Evolutionary conservation across 1,140 invertebrate species (phyloP).

Genomic region (Limonius californicus): DNA sequence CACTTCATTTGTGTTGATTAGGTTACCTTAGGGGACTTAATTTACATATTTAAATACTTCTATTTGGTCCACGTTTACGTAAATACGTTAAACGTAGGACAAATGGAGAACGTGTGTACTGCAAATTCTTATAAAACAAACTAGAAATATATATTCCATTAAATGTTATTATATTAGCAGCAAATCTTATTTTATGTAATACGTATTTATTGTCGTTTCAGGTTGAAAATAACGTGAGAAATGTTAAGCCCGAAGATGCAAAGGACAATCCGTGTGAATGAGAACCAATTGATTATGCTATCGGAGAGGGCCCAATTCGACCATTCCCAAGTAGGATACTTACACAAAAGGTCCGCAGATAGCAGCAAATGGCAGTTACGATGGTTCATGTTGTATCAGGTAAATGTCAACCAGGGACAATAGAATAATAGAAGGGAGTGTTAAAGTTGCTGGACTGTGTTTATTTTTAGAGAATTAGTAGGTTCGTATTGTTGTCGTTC

Average conservation of each 20-base stretch:
- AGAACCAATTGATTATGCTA: slow-evolving; percentile 75
- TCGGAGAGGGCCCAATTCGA: slow-evolving; percentile 81
- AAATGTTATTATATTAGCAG: too few relatives aligned
- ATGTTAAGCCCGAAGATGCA: slow-evolving; percentile 83
- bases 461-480: too few relatives aligned
- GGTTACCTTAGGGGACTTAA: too few relatives aligned
- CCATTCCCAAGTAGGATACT: slow-evolving; percentile 67
- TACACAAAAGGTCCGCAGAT: slow-evolving; percentile 83
- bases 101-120: not conserved
- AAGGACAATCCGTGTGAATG: slow-evolving; percentile 76
- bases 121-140: not conserved
- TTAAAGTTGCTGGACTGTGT: too few relatives aligned
- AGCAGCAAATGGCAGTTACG: slow-evolving; percentile 84
- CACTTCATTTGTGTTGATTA: too few relatives aligned
- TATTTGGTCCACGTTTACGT: not conserved
- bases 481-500: too few relatives aligned
- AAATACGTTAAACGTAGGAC: not conserved
- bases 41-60: not conserved
- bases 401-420: too few relatives aligned
- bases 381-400: slow-evolving; percentile 90
- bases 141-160: too few relatives aligned
- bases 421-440: too few relatives aligned
- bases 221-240: not conserved
- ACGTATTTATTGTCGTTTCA: not conserved
- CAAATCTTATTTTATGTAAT: too few relatives aligned